Conservation (phyloP, 2,797 vertebrate species). For the Delichon dasypus region DNA sequence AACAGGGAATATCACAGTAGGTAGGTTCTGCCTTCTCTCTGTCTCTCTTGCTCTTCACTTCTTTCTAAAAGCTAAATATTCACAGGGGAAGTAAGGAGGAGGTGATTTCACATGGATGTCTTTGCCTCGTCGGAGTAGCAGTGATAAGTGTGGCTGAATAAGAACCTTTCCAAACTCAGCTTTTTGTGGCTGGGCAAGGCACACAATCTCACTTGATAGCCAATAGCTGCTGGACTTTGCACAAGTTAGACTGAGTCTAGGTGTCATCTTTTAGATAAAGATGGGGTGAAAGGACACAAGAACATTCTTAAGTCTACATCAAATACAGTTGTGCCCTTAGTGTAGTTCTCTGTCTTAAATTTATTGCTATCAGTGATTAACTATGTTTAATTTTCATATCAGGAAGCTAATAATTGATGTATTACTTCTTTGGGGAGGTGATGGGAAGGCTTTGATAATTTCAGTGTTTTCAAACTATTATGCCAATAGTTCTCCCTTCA, state of each 20-base stretch:
- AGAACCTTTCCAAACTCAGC: not conserved
- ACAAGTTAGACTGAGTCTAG: not conserved
- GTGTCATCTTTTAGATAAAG: not conserved
- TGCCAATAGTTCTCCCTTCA: not conserved
- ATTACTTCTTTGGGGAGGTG: not conserved
- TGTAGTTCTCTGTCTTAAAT: not conserved
- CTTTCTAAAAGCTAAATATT: not conserved
- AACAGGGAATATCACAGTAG: constrained; percentile 86
- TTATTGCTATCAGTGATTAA: not conserved
- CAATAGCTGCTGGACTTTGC: not conserved
- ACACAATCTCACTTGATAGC: not conserved
- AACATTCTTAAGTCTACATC: not conserved
- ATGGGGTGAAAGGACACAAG: not conserved
- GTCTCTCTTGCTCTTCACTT: not conserved
- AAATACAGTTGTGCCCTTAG: not conserved
- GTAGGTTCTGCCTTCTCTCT: constrained; percentile 73
- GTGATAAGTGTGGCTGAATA: not conserved
- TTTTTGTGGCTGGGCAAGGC: not conserved
- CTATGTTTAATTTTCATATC: not conserved
- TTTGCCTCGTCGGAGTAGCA: not conserved
- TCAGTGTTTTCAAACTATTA: not conserved
- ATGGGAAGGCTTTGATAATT: not conserved
- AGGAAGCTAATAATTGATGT: not conserved
- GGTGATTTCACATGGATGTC: not conserved
- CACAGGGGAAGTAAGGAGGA: not conserved